Conservation (phyloP, 2,113 vertebrate species). For the Barbus barbus region DNA sequence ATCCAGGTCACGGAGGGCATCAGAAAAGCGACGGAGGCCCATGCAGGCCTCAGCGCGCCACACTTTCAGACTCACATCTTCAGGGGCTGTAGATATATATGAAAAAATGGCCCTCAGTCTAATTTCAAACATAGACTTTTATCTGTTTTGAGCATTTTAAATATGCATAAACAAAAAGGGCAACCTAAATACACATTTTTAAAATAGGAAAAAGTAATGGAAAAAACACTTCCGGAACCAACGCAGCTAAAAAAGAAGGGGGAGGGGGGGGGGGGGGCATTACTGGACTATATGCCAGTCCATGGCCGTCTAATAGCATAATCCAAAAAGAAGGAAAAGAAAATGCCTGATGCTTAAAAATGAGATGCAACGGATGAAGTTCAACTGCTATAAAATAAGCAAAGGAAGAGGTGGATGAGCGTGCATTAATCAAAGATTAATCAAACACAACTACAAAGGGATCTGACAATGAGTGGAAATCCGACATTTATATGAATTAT, state of each 20-base stretch:
- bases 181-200: background rate
- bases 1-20: conserved; percentile 80
- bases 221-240: background rate
- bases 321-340: background rate
- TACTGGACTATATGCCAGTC: background rate
- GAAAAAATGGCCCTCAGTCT: background rate
- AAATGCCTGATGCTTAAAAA: background rate
- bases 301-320: background rate
- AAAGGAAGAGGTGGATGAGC: background rate
- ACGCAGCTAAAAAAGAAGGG: background rate
- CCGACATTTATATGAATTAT: background rate
- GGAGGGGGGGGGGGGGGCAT: background rate
- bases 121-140: conserved; percentile 2
- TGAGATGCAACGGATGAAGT: background rate
- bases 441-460: background rate
- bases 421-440: background rate
- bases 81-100: conserved; percentile 66
- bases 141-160: background rate
- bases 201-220: background rate
- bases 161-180: background rate
- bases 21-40: conserved; percentile 67
- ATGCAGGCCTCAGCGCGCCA: conserved; percentile 75
- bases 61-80: conserved; percentile 72
- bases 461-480: background rate
- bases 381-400: background rate